Base-by-base conservation (phyloP, 1,140 invertebrate species). In the Sitobion miscanthi region DNA sequence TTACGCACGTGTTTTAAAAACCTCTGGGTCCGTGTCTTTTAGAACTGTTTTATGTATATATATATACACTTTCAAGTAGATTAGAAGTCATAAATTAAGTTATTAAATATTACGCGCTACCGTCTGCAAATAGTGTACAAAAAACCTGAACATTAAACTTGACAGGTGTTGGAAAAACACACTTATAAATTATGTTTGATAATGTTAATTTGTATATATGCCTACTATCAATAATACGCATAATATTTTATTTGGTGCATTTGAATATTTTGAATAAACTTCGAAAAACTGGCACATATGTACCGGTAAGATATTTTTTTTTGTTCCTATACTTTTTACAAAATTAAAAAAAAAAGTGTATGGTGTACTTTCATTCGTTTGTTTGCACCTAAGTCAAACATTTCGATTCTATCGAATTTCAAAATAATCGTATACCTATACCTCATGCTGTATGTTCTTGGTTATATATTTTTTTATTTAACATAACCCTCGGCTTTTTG, bases 11-110 rank as follows among this genome's bases (percentile, higher is more conserved):
- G 83, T 86, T 38, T 45, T 42, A 86, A 86, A 86, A 86, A 45
- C 83, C 42, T 11, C 23, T 11, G 83, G 42, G 83, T 9, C 38
- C 42, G 83, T 86, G 38, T 86, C 38, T 86, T 86, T 42, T 25
- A 42, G 38, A 86, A 86, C 38, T 25, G 83, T 86, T 86, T 86
- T 45, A 86, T 86, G 83, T 42, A 30, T 25, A 86, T 42, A 86
- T 42, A 86, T 25, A 42, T 25, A 86, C 23, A 86, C 83, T n/a
- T 14, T 17, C 21, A 25, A 86, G 38, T 45, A 86, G 83, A 45
- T 88, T 88, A 52, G 30, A 88, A 49, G 86, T 88, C 86, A 49
- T 88, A 88, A 88, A 88, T 88, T 88, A 47, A 49, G 86, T 88
- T 88, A 88, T 88, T 88, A 52, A 88, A 88, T 87, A 49, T 87